Evolutionary conservation across 2,113 vertebrate genomes (phyloP).

Genomic region (Anser cygnoides): DNA sequence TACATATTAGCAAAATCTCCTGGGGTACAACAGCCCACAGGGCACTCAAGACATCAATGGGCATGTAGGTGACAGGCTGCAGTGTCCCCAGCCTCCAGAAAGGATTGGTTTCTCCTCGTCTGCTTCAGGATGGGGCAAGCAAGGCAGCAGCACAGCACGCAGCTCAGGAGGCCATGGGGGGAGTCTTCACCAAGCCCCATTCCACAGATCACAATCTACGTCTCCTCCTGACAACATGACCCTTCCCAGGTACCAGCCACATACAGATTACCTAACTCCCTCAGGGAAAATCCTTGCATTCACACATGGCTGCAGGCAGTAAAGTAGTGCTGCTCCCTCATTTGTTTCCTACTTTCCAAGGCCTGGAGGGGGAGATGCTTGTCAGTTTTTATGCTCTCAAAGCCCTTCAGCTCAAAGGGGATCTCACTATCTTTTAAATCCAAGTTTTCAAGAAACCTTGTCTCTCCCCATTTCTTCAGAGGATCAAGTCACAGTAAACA

Average conservation of each 20-base stretch:
- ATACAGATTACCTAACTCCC: background rate
- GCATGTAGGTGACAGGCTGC: background rate
- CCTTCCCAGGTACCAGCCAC: background rate
- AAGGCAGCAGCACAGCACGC: background rate
- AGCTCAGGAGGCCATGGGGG: fast-evolving
- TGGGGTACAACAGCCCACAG: background rate
- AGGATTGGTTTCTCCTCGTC: background rate
- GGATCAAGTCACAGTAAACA: background rate
- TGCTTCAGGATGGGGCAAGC: background rate
- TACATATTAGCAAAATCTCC: background rate
- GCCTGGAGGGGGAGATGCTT: constrained; percentile 36
- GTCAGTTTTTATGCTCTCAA: constrained; percentile 15
- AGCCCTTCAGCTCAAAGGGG: constrained; percentile 18
- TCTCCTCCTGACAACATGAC: background rate
- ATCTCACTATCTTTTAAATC: constrained; percentile 35
- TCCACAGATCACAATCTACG: background rate
- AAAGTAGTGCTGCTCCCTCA: background rate
- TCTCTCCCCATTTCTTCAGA: constrained; percentile 3
- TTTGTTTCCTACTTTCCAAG: constrained; percentile 21
- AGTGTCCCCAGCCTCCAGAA: background rate
- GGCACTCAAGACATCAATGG: background rate
- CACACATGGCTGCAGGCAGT: background rate
- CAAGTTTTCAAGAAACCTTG: background rate
- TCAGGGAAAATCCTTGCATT: background rate
- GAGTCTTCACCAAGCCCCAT: background rate